phyloP scores from a whole-genome alignment of 2,113 vertebrate genomes.

The Pollachius pollachius region DNA sequence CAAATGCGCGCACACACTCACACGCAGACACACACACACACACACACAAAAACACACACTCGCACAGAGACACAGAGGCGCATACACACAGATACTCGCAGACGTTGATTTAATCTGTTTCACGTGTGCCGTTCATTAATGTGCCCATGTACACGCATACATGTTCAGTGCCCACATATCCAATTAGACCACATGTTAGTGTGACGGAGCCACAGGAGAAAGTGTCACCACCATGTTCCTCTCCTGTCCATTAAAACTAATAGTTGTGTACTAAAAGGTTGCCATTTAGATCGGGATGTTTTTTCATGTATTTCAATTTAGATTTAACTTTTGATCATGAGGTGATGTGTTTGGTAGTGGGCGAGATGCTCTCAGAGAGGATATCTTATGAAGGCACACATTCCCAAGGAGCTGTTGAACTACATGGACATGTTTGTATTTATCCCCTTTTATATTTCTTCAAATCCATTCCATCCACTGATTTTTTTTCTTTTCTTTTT shows the following conservation, averaged over 20 bases:
- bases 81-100: too few relatives aligned
- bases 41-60: not conserved
- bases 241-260: slow-evolving; percentile 16
- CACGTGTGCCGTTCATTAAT: too few relatives aligned
- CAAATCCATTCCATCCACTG: slow-evolving; percentile 23
- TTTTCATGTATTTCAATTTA: slow-evolving; percentile 17
- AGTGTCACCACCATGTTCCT: slow-evolving; percentile 29
- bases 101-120: too few relatives aligned
- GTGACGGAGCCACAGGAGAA: slow-evolving; percentile 19
- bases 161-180: slow-evolving; percentile 3
- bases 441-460: not conserved
- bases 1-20: too few relatives aligned
- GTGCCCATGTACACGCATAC: not conserved
- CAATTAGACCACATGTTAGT: slow-evolving; percentile 28
- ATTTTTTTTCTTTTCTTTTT: not conserved
- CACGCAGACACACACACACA: slow-evolving; percentile 2
- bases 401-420: too few relatives aligned
- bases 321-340: slow-evolving; percentile 16
- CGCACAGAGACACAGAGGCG: not conserved
- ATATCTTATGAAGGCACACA: too few relatives aligned
- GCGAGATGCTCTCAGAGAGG: slow-evolving; percentile 13
- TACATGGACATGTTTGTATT: not conserved
- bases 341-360: slow-evolving; percentile 16
- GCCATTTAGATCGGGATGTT: slow-evolving; percentile 21
- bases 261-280: slow-evolving; percentile 30